These are phyloP conservation scores for Heteromyza rotundicornis DNA, from an alignment of 2,888 invertebrate species.

Conservation along the genomic window DNA sequence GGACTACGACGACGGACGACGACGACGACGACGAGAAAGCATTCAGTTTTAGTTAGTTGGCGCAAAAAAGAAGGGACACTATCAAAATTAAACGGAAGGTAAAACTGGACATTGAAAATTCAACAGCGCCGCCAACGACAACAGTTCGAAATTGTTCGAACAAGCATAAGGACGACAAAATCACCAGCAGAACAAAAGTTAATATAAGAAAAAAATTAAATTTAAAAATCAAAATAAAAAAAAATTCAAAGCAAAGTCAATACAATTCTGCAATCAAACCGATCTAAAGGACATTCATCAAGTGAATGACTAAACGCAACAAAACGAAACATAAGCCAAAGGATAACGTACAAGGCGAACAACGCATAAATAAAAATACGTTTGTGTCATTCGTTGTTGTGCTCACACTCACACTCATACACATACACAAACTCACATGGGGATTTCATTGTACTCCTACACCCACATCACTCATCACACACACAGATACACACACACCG, in stretches of 20 bases:
- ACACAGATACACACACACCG: not conserved
- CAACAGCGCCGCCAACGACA: slow-evolving; percentile 6
- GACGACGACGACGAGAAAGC: not conserved
- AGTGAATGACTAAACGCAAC: not conserved
- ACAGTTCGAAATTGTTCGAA: slow-evolving; percentile 19
- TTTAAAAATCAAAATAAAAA: not conserved
- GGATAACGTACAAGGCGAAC: too few relatives aligned
- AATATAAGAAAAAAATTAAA: not conserved
- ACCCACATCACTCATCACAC: not conserved
- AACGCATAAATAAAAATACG: slow-evolving; percentile 9
- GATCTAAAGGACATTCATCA: slow-evolving; percentile 13
- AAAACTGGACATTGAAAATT: slow-evolving; percentile 22
- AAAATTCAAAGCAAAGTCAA: not conserved
- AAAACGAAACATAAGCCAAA: not conserved
- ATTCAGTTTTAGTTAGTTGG: slow-evolving; percentile 3
- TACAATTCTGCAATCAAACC: not conserved
- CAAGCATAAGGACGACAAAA: not conserved
- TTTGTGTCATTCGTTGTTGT: not conserved
- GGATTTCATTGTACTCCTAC: not conserved
- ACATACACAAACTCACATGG: not conserved
- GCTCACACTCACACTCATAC: not conserved
- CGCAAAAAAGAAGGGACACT: slow-evolving; percentile 13
- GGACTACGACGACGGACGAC: not conserved
- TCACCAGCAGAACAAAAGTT: not conserved
- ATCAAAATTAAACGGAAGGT: slow-evolving; percentile 5